Percentiles rank a stretch among this genome's conserved stretches.
phyloP scores from a whole-genome alignment of 1,140 invertebrate genomes.

The Steinernema feltiae region DNA sequence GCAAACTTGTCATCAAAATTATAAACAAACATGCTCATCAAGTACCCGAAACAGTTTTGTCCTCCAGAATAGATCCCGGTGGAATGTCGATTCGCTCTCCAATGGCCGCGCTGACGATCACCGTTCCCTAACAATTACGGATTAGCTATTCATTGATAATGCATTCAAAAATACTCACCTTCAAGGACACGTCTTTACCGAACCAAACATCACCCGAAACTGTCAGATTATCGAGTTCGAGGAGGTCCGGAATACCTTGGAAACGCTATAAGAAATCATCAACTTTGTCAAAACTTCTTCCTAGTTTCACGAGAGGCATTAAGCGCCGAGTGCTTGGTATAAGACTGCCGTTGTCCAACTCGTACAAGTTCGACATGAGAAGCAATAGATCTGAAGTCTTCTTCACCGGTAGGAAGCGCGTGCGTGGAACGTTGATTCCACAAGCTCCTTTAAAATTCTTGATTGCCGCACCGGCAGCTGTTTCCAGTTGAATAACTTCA shows the following conservation, averaged over 20 bases:
- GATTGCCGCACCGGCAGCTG: constrained; percentile 95
- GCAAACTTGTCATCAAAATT: no score
- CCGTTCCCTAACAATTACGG: constrained; percentile 74
- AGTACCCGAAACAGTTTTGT: constrained; percentile 99
- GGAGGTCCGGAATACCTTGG: constrained; percentile 87
- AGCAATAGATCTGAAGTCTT: constrained; percentile 93
- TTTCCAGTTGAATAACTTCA: constrained; percentile 94
- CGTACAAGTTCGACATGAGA: constrained; percentile 96
- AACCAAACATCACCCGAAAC: constrained; percentile 99
- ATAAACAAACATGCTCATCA: no score
- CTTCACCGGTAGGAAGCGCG: constrained; percentile 94
- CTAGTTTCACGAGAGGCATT: constrained; percentile 91
- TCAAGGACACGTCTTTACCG: constrained; percentile 87
- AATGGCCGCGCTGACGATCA: constrained; percentile 99
- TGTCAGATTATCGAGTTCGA: constrained; percentile 95
- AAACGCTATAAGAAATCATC: constrained; percentile 89
- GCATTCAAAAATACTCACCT: constrained; percentile 60
- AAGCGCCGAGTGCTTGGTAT: constrained; percentile 83
- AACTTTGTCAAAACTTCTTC: constrained; percentile 90
- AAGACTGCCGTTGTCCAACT: constrained; percentile 77
- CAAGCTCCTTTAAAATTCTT: constrained; percentile 85
- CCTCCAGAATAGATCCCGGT: constrained; percentile 88
- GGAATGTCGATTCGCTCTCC: constrained; percentile 98
- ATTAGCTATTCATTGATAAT: neutral
- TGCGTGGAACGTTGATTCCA: constrained; percentile 89